Conservation (phyloP, 2,888 invertebrate species). For the Amblyjoppa fuscipennis region DNA sequence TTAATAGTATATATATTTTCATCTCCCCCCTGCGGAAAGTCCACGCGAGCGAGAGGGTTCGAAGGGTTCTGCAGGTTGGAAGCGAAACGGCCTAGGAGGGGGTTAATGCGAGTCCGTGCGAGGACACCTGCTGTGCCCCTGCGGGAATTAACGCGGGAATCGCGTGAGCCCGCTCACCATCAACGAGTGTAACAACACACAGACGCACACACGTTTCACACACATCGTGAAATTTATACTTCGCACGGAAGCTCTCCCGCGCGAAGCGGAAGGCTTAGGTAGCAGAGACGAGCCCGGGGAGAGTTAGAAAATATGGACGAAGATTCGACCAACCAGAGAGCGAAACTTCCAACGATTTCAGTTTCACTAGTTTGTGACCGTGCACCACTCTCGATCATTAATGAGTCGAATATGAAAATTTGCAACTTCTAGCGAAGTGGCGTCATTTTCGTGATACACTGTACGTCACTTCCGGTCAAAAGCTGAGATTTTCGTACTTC, state of each 20-base stretch:
- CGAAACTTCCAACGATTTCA: not conserved
- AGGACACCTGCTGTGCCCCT: slow-evolving; percentile 82
- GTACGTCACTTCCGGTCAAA: too few relatives aligned
- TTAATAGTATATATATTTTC: slow-evolving; percentile 56
- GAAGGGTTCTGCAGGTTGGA: slow-evolving; percentile 56
- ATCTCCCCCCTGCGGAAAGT: slow-evolving; percentile 31
- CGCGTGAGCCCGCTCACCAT: slow-evolving; percentile 77
- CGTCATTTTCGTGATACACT: too few relatives aligned
- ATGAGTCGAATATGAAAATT: not conserved
- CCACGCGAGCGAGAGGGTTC: slow-evolving; percentile 44
- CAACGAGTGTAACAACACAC: slow-evolving; percentile 23
- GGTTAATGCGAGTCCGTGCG: slow-evolving; percentile 81
- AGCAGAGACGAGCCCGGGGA: slow-evolving; percentile 1
- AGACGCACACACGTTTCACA: slow-evolving; percentile 33
- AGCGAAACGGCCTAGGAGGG: slow-evolving; percentile 71
- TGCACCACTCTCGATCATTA: not conserved
- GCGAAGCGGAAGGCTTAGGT: slow-evolving; percentile 4
- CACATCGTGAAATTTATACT: slow-evolving; percentile 45
- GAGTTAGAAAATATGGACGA: slow-evolving; percentile 23
- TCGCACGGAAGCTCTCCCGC: slow-evolving; percentile 26
- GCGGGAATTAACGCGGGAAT: slow-evolving; percentile 84
- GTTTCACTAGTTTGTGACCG: not conserved
- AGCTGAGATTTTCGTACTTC: too few relatives aligned
- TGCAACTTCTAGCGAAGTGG: not conserved
- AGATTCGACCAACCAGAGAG: not conserved